These are phyloP conservation scores for Scartelaos histophorus DNA, from an alignment of 2,113 vertebrate species.

Conservation along the genomic window DNA sequence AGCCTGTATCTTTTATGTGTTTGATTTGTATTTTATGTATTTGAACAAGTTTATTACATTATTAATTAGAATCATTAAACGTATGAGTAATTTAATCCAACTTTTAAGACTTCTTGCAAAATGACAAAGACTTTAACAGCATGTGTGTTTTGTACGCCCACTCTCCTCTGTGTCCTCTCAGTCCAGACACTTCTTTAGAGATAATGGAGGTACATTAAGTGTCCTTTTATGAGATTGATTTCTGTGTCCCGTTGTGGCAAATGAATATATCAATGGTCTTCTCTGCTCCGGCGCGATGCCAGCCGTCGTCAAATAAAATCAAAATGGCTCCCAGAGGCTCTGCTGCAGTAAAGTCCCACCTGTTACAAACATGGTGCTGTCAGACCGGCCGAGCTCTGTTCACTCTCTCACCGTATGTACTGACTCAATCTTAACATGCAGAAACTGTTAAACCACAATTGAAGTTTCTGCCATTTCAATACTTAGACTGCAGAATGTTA, in stretches of 20 bases:
- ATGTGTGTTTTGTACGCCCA: neutral
- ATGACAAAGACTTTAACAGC: neutral
- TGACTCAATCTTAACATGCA: neutral
- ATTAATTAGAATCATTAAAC: neutral
- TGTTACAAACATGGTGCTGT: neutral
- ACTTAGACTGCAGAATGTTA: neutral
- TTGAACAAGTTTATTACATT: neutral
- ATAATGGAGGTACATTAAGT: constrained; percentile 72
- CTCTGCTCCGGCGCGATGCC: constrained; percentile 43
- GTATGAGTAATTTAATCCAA: neutral
- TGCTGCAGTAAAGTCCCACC: constrained; percentile 22
- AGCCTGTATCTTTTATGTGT: too few species aligned
- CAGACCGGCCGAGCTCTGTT: neutral
- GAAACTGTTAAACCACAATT: neutral
- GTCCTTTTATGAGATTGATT: constrained; percentile 70
- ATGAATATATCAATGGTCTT: constrained; percentile 69
- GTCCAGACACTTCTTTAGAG: constrained; percentile 44
- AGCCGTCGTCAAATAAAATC: constrained; percentile 53
- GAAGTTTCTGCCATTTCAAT: too few species aligned
- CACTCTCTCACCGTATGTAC: neutral
- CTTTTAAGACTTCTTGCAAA: neutral
- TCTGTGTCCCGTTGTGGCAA: constrained; percentile 55
- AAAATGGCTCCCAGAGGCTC: constrained; percentile 53
- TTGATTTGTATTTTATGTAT: neutral
- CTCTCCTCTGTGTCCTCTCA: constrained; percentile 45